Conservation (phyloP, 2,113 vertebrate genomes). For the Hydrolagus affinis region DNA sequence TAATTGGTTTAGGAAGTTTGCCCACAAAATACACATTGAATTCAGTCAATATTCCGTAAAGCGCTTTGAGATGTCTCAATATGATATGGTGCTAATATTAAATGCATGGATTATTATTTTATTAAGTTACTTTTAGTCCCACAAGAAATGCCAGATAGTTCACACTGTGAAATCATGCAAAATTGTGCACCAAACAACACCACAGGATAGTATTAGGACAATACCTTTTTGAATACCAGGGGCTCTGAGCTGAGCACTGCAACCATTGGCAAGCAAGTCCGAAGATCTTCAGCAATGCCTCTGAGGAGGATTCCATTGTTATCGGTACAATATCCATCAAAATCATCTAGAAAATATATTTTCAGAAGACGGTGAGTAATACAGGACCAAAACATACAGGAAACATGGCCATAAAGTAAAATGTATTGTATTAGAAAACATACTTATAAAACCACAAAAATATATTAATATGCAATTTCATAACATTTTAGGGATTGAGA, state of each 20-base stretch:
- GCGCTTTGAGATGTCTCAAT: neutral
- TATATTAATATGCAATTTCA: too few relatives aligned
- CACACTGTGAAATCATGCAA: neutral
- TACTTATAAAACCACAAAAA: neutral
- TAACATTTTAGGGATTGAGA: too few relatives aligned
- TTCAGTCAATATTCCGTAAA: neutral
- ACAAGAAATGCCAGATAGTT: neutral
- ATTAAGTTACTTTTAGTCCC: too few relatives aligned
- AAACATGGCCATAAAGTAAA: neutral
- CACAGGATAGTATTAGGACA: neutral
- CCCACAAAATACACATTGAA: neutral
- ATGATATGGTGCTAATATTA: too few relatives aligned
- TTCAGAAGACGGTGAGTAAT: conserved; percentile 34
- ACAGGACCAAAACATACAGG: conserved; percentile 26
- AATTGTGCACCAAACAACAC: neutral
- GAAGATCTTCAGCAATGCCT: conserved; percentile 76
- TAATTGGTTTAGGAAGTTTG: neutral
- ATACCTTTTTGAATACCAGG: conserved; percentile 60
- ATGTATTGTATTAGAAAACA: neutral
- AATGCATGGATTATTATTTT: too few relatives aligned
- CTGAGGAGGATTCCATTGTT: conserved; percentile 67
- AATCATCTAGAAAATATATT: conserved; percentile 56
- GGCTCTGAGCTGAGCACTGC: conserved; percentile 69
- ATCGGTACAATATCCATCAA: conserved; percentile 67
- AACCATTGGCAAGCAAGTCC: conserved; percentile 58